A percentile compares a stretch with the other conserved stretches of the same genome.
These are phyloP conservation scores for Olivierus martensii DNA, from an alignment of 1,140 invertebrate species.

Conservation along the genomic window DNA sequence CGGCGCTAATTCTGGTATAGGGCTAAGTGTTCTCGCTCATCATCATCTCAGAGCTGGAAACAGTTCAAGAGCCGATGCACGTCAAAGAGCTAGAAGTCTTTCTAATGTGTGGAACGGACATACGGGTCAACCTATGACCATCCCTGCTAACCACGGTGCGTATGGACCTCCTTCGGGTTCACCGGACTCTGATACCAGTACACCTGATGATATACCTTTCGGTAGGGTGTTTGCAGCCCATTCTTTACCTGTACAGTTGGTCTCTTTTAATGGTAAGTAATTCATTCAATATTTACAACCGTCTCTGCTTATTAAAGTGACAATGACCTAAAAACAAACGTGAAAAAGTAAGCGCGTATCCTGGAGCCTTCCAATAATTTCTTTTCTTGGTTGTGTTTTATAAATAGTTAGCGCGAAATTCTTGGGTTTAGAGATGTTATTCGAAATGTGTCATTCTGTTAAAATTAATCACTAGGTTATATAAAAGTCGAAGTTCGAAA, in stretches of 20 bases:
- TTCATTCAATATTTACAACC: neutral
- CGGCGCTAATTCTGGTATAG: neutral
- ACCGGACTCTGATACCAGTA: constrained; percentile 45
- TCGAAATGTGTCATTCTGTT: no score
- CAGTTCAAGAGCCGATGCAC: constrained; percentile 39
- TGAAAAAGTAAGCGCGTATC: no score
- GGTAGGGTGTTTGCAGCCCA: constrained; percentile 71
- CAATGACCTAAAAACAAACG: no score
- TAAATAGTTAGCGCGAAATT: no score
- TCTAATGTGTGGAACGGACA: constrained; percentile 61
- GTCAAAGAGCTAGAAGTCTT: constrained; percentile 62
- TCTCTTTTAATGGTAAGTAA: constrained; percentile 71
- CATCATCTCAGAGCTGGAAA: constrained; percentile 3
- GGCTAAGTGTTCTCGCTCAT: constrained; percentile 1
- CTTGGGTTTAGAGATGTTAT: no score
- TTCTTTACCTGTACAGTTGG: constrained; percentile 77
- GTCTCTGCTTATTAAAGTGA: no score
- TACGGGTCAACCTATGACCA: constrained; percentile 42
- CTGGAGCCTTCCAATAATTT: no score
- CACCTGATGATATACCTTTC: constrained; percentile 38
- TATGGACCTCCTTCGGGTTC: constrained; percentile 41
- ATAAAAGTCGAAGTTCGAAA: no score
- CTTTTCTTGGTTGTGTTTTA: no score
- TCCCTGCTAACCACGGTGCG: constrained; percentile 25
- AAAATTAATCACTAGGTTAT: no score